Evolutionary conservation across 2,888 invertebrate genomes (phyloP).

Genomic region (Abrostola triplasia): DNA sequence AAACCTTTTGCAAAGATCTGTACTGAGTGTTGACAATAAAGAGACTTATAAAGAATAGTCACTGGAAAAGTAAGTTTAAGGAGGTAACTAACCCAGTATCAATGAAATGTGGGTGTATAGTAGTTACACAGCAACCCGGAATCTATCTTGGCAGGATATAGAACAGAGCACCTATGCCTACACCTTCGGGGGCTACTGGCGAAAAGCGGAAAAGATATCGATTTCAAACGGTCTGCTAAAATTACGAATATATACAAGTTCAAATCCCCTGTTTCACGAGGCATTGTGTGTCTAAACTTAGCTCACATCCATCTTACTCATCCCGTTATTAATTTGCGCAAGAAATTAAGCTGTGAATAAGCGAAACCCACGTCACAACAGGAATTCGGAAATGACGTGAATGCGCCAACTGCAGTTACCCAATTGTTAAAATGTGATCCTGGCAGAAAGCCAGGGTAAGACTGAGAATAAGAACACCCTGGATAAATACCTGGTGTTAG

Average conservation of each 20-base stretch:
- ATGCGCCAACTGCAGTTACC: constrained; percentile 19
- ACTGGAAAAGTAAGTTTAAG: too few relatives aligned
- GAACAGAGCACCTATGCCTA: neutral
- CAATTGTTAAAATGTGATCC: constrained; percentile 43
- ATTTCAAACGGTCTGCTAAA: neutral
- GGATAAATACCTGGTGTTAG: constrained; percentile 20
- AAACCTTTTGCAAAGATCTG: neutral
- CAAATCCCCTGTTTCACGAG: constrained; percentile 24
- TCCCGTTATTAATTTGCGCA: constrained; percentile 16
- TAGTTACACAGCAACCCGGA: too few relatives aligned
- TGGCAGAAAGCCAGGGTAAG: constrained; percentile 49
- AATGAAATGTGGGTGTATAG: too few relatives aligned
- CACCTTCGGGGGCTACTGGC: too few relatives aligned
- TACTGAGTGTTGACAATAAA: too few relatives aligned
- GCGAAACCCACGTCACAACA: constrained; percentile 10
- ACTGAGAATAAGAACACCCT: constrained; percentile 27
- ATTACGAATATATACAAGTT: constrained; percentile 4
- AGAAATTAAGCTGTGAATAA: constrained; percentile 11
- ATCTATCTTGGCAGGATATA: too few relatives aligned
- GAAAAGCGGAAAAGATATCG: neutral
- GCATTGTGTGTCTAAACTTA: constrained; percentile 10
- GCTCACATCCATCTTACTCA: constrained; percentile 32
- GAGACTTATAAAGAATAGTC: neutral
- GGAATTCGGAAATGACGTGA: constrained; percentile 56
- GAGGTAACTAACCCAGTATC: too few relatives aligned